phyloP scores from a whole-genome alignment of 2,113 vertebrate genomes.

The Ctenomys sociabilis region DNA sequence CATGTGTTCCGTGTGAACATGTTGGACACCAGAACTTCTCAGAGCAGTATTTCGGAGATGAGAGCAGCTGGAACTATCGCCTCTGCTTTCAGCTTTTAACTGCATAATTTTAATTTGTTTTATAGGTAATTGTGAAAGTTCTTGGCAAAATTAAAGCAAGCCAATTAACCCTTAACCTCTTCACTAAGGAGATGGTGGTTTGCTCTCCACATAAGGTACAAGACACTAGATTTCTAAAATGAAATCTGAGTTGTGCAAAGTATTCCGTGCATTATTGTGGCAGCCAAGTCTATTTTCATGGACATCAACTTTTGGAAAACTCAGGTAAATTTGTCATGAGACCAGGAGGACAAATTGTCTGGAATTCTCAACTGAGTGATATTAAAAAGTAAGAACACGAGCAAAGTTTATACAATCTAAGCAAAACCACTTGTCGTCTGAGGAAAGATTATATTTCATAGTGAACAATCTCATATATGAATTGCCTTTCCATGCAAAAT shows the following conservation, averaged over 20 bases:
- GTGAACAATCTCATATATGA: not conserved
- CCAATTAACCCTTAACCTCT: slow-evolving; percentile 33
- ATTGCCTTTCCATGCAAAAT: not conserved
- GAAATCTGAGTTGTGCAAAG: slow-evolving; percentile 2
- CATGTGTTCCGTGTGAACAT: slow-evolving; percentile 85
- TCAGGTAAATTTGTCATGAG: not conserved
- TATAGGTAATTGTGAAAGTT: slow-evolving; percentile 76
- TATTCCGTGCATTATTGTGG: not conserved
- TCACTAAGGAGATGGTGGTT: not conserved
- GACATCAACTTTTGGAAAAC: not conserved
- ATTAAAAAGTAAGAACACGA: not conserved
- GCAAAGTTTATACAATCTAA: not conserved
- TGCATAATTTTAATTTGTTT: slow-evolving; percentile 75
- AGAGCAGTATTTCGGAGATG: slow-evolving; percentile 81
- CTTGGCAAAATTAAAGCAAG: not conserved
- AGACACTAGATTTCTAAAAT: slow-evolving; percentile 48
- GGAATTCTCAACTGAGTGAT: slow-evolving; percentile 34
- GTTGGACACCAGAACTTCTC: slow-evolving; percentile 83
- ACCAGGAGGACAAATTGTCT: not conserved
- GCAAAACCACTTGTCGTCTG: slow-evolving; percentile 19
- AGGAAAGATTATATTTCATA: not conserved
- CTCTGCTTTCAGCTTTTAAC: slow-evolving; percentile 74
- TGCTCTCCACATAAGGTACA: not conserved
- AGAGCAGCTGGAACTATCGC: slow-evolving; percentile 83
- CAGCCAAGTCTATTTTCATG: not conserved